Evolutionary conservation across 2,797 vertebrate species (phyloP), one percentile per base, ranked within the genome.

Genomic region (Sebastes paucispinis): DNA sequence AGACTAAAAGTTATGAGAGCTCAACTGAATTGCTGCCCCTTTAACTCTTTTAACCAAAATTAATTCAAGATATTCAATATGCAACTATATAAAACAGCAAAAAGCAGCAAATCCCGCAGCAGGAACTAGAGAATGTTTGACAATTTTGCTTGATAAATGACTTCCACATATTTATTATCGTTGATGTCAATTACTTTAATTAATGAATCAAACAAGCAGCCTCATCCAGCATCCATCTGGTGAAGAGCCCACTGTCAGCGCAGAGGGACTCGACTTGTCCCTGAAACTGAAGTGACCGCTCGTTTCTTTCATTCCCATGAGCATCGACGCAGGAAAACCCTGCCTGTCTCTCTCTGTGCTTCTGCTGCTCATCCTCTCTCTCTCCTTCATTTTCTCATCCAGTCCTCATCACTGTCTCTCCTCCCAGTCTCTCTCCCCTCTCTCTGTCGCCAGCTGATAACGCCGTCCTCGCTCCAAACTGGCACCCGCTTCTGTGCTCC

Each of bases 381-480:
- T 59, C 52, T 43, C 31, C 55, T 50, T 34, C 50, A 8, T 64
- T 64, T 18, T 63, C 63, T 31, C 75, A 27, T 79, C 76, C 74
- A 34, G 52, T 64, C 73, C 58, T 12, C 64, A 20, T 50, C 47
- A 20, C 47, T 50, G 47, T 20, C 18, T 0, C n/a, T n/a, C 52
- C 52, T 5, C 66, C 27, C 55, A 11, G 52, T n/a, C 69, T 24
- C 69, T 24, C 69, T 24, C 69, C n/a, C 36, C 11, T 3, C 34
- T 27, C 52, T 74, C 68, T 64, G 62, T 57, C 4, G n/a, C 59
- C 82, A 75, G 69, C 84, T 75, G 88, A 85, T 79, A 78, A 31
- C 36, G 59, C 66, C n/a, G 7, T 43, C 70, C 55, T 72, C 4
- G n/a, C 72, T 81, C 80, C 77, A 79, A 80, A 62, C 83, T 80